These are phyloP conservation scores for Anser cygnoides DNA, from an alignment of 2,113 vertebrate species.

Conservation along the genomic window DNA sequence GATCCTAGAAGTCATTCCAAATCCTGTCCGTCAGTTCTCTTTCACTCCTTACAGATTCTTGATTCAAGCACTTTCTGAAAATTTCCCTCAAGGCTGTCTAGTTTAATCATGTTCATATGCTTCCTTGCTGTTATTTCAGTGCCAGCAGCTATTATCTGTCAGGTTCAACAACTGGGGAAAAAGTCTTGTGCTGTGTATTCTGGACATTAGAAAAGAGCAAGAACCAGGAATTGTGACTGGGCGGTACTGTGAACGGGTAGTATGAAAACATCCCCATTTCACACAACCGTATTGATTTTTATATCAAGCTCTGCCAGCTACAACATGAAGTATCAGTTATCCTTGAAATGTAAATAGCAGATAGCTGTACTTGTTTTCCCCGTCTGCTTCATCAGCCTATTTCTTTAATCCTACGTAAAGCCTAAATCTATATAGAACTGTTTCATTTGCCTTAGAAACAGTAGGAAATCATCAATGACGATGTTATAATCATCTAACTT, in stretches of 20 bases:
- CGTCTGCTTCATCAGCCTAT: not conserved
- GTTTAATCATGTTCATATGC: not conserved
- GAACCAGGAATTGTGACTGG: not conserved
- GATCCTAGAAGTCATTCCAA: not conserved
- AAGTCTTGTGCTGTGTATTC: not conserved
- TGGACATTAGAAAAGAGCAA: not conserved
- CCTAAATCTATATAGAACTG: not conserved
- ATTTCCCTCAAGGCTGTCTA: not conserved
- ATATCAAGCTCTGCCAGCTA: not conserved
- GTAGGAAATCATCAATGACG: not conserved
- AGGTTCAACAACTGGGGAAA: not conserved
- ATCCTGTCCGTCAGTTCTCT: not conserved
- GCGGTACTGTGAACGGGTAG: not conserved
- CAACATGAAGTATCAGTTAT: not conserved
- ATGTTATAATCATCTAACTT: not conserved
- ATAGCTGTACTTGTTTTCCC: not conserved
- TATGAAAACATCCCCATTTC: not conserved
- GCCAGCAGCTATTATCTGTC: slow-evolving; percentile 19
- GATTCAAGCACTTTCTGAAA: not conserved
- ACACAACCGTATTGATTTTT: slow-evolving; percentile 13
- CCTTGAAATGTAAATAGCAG: not conserved
- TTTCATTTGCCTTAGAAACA: not conserved
- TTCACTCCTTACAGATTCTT: not conserved
- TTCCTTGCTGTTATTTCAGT: not conserved
- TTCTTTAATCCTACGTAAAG: not conserved